phyloP scores from a whole-genome alignment of 2,888 invertebrate species.

The Sisyra nigra region DNA sequence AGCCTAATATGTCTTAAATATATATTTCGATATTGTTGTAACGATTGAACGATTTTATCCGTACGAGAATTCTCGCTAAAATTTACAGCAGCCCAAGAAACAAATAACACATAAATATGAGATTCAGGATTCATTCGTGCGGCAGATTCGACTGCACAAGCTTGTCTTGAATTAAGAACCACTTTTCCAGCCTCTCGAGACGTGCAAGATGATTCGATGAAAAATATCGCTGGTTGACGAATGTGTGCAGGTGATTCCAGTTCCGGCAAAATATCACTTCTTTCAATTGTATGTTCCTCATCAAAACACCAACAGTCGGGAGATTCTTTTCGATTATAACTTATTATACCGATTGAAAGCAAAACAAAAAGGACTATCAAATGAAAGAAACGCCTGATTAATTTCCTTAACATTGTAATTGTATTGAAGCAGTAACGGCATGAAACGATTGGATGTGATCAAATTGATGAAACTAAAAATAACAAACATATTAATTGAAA shows the following conservation, averaged over 20 bases:
- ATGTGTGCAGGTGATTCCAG: constrained; percentile 16
- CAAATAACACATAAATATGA: constrained; percentile 37
- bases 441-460: too few species aligned
- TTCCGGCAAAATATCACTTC: neutral
- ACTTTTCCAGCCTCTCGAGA: constrained; percentile 24
- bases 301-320: constrained; percentile 6
- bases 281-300: constrained; percentile 1
- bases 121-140: constrained; percentile 39
- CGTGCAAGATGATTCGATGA: constrained; percentile 48
- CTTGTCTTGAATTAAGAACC: constrained; percentile 36
- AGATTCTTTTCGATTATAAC: neutral
- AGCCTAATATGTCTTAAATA: constrained; percentile 33
- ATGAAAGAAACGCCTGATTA: too few species aligned
- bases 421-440: too few species aligned
- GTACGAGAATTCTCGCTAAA: constrained; percentile 16
- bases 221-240: constrained; percentile 38
- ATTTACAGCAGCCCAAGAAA: constrained; percentile 26
- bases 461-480: too few species aligned
- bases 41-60: constrained; percentile 23
- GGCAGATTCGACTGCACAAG: constrained; percentile 53
- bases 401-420: too few species aligned
- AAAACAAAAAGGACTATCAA: too few species aligned
- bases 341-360: neutral
- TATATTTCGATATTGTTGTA: constrained; percentile 32
- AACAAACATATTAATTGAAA: too few species aligned